Evolutionary conservation across 2,888 invertebrate species (phyloP).

Genomic region (Cheilosia urbana): DNA sequence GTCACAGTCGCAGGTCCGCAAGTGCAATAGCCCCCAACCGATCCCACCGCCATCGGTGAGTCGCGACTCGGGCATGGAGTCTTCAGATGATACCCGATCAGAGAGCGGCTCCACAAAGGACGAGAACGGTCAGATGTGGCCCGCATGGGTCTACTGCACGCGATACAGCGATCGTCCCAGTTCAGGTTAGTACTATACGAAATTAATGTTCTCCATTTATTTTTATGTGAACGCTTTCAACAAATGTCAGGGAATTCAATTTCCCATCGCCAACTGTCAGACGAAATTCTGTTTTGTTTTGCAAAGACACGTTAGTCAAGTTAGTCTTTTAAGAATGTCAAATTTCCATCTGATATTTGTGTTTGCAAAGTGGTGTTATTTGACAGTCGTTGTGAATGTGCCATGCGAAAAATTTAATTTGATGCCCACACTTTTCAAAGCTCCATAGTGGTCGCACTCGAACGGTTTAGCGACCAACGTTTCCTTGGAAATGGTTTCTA

Average conservation of each 20-base stretch:
- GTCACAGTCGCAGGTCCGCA: constrained; percentile 43
- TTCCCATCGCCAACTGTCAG: background rate
- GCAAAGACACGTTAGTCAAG: too few relatives aligned
- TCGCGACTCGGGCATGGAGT: constrained; percentile 84
- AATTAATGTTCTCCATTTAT: background rate
- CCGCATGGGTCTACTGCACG: constrained; percentile 99
- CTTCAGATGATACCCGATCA: constrained; percentile 83
- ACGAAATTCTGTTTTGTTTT: background rate
- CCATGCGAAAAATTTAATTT: too few relatives aligned
- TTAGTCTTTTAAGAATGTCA: too few relatives aligned
- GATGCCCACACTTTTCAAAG: too few relatives aligned
- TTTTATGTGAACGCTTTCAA: background rate
- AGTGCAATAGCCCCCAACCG: constrained; percentile 81
- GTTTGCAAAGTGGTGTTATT: too few relatives aligned
- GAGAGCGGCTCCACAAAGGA: constrained; percentile 83
- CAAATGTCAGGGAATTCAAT: background rate
- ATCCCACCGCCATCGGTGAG: constrained; percentile 83
- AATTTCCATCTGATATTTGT: too few relatives aligned
- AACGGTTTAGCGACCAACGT: too few relatives aligned
- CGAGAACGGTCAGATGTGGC: constrained; percentile 88
- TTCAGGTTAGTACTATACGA: constrained; percentile 88
- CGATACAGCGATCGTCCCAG: constrained; percentile 96
- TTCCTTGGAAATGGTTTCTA: too few relatives aligned
- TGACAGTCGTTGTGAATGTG: too few relatives aligned
- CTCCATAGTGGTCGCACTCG: too few relatives aligned